phyloP scores from a whole-genome alignment of 1,140 invertebrate species.

The Drosophila elegans region DNA sequence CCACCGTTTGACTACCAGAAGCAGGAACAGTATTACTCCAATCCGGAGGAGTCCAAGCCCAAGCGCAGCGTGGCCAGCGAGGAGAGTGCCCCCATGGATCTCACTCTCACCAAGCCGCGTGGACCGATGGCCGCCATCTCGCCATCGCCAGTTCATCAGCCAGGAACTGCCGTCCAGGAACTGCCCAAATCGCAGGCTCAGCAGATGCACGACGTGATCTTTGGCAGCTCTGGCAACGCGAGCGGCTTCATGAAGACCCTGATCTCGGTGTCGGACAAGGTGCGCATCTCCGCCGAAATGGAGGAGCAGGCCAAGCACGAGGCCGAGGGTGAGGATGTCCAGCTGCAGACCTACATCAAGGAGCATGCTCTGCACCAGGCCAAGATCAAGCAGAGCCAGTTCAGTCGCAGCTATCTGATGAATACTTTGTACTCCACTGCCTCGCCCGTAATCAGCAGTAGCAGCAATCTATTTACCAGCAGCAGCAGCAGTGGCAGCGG shows the following conservation, averaged over 20 bases:
- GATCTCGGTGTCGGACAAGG: constrained; percentile 82
- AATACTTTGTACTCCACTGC: constrained; percentile 27
- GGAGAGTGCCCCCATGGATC: constrained; percentile 79
- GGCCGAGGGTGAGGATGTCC: constrained; percentile 62
- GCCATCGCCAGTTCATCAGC: constrained; percentile 9
- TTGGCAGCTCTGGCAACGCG: constrained; percentile 68
- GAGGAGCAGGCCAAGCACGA: constrained; percentile 68
- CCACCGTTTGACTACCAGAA: constrained; percentile 84
- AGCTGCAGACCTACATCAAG: constrained; percentile 91
- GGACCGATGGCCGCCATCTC: constrained; percentile 1
- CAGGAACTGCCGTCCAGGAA: not conserved
- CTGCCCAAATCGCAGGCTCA: constrained; percentile 77
- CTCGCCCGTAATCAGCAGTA: constrained; percentile 18
- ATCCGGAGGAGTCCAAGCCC: constrained; percentile 79
- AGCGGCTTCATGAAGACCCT: constrained; percentile 80
- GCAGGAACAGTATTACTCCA: constrained; percentile 84
- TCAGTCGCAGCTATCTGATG: constrained; percentile 57
- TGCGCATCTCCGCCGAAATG: constrained; percentile 73
- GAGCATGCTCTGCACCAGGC: constrained; percentile 90
- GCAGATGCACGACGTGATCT: constrained; percentile 79
- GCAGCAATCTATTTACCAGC: constrained; percentile 1
- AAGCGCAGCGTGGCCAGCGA: constrained; percentile 60
- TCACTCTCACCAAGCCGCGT: constrained; percentile 82
- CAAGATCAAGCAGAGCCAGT: constrained; percentile 90
- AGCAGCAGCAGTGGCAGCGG: constrained; percentile 21